Conservation (phyloP, 1,140 invertebrate genomes). For the Drosophila novamexicana region DNA sequence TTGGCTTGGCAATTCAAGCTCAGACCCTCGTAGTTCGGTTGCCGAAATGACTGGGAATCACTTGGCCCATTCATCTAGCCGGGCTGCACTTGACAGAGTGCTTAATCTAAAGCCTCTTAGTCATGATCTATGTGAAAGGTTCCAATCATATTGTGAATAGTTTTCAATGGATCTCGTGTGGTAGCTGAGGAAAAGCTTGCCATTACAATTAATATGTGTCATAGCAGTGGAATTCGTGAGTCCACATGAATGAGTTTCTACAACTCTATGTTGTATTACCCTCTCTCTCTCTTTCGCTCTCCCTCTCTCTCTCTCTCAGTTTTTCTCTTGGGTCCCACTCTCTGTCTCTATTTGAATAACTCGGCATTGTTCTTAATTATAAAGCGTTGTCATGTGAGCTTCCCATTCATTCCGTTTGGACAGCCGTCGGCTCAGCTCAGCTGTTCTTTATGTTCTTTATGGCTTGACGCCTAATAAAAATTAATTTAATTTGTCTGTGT, state of each 20-base stretch:
- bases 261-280: conserved; percentile 30
- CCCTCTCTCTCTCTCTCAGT: conserved; percentile 6
- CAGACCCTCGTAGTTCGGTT: too few species aligned
- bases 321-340: not conserved
- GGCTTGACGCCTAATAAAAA: conserved; percentile 81
- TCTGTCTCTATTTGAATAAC: conserved; percentile 62
- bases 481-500: conserved; percentile 75
- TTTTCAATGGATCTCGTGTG: conserved; percentile 19
- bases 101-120: not conserved
- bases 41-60: too few species aligned
- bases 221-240: conserved; percentile 39
- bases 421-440: conserved; percentile 51
- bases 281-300: not conserved
- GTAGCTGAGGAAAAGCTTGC: conserved; percentile 17
- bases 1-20: too few species aligned
- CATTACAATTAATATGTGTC: conserved; percentile 49
- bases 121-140: not conserved
- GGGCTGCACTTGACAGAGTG: too few species aligned
- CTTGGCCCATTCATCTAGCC: too few species aligned
- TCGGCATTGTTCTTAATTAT: conserved; percentile 80
- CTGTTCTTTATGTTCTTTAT: conserved; percentile 73
- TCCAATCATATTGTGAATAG: not conserved
- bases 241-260: conserved; percentile 38
- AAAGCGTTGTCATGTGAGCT: conserved; percentile 81
- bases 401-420: conserved; percentile 67